Conservation (phyloP, 2,113 vertebrate species). For the Pipa parva region DNA sequence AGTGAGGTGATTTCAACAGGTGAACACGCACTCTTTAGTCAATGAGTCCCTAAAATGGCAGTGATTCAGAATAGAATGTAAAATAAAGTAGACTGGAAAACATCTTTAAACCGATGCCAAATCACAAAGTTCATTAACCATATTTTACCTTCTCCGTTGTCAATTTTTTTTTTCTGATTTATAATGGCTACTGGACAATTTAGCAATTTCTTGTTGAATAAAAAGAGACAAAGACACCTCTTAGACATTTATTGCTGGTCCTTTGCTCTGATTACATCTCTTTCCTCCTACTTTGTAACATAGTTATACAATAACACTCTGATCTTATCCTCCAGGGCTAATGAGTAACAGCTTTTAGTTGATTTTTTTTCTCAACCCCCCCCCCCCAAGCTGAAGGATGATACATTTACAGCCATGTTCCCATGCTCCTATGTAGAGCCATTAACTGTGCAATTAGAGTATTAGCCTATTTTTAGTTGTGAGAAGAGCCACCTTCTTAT, state of each 20-base stretch:
- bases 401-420: conserved; percentile 31
- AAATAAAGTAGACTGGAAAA: too few relatives aligned
- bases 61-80: too few relatives aligned
- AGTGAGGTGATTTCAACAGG: too few relatives aligned
- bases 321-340: conserved; percentile 40
- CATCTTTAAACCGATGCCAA: too few relatives aligned
- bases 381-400: conserved; percentile 15
- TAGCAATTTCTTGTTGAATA: not conserved
- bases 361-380: conserved; percentile 23
- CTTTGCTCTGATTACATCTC: conserved; percentile 30
- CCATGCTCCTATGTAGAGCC: conserved; percentile 36
- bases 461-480: conserved; percentile 43
- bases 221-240: not conserved
- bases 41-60: too few relatives aligned
- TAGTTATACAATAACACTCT: conserved; percentile 35
- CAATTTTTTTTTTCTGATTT: too few relatives aligned
- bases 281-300: conserved; percentile 26
- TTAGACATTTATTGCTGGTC: conserved; percentile 1
- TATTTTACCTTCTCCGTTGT: too few relatives aligned
- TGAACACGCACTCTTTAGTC: too few relatives aligned
- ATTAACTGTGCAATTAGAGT: conserved; percentile 40
- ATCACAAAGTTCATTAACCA: too few relatives aligned
- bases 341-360: conserved; percentile 42
- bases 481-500: conserved; percentile 28
- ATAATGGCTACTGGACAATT: too few relatives aligned